phyloP scores from a whole-genome alignment of 2,888 invertebrate species.

The Amblyjoppa proteus region DNA sequence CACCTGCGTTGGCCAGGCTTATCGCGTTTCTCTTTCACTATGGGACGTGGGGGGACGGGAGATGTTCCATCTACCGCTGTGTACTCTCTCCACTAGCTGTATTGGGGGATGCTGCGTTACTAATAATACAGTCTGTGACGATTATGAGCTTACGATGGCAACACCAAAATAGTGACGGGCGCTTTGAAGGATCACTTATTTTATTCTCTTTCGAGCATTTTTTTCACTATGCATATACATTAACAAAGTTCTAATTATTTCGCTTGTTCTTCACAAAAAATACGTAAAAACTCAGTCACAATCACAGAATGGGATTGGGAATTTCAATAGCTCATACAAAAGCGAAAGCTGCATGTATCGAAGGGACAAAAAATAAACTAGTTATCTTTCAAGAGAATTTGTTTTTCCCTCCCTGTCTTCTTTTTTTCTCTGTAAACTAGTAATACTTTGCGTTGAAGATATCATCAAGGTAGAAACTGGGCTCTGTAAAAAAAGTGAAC shows the following conservation, averaged over 20 bases:
- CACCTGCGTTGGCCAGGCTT: slow-evolving; percentile 61
- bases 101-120: slow-evolving; percentile 51
- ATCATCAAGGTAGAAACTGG: slow-evolving; percentile 22
- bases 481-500: neutral
- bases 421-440: neutral
- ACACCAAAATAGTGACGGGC: slow-evolving; percentile 16
- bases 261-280: neutral
- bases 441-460: slow-evolving; percentile 11
- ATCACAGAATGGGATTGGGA: slow-evolving; percentile 32
- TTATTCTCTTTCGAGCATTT: neutral
- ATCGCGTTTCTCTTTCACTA: slow-evolving; percentile 37
- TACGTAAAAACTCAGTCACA: neutral
- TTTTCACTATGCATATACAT: neutral
- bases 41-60: neutral
- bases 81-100: slow-evolving; percentile 43
- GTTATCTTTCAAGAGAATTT: slow-evolving; percentile 3
- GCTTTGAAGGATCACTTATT: slow-evolving; percentile 2
- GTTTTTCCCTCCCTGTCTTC: slow-evolving; percentile 13
- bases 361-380: slow-evolving; percentile 21
- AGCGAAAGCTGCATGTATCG: neutral
- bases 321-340: slow-evolving; percentile 48
- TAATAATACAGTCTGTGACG: slow-evolving; percentile 2
- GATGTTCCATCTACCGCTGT: slow-evolving; percentile 24
- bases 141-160: slow-evolving; percentile 19
- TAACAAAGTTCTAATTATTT: neutral